A percentile compares a stretch with the other conserved stretches of the same genome.
Conservation (phyloP, 35 echinoderm and acorn worm genomes). For the Heliocidaris tuberculata region DNA sequence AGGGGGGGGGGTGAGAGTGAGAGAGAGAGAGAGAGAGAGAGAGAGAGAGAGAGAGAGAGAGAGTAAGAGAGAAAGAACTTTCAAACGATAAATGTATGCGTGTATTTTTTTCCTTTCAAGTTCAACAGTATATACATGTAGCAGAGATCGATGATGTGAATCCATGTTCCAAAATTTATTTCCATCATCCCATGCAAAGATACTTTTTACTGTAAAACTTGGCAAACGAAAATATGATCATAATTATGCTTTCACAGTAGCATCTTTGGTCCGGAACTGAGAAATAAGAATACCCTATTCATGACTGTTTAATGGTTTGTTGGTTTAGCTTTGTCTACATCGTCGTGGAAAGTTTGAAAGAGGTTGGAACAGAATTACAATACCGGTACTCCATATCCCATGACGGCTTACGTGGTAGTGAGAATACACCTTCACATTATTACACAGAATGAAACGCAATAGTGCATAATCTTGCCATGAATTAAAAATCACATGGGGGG, state of each 20-base stretch:
- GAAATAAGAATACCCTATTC: background rate
- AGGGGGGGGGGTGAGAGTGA: no score
- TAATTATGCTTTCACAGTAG: background rate
- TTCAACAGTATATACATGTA: background rate
- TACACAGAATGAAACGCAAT: background rate
- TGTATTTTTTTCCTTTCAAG: background rate
- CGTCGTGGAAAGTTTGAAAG: background rate
- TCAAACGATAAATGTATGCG: background rate
- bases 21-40: no score
- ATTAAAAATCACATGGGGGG: background rate
- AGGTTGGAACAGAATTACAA: no score
- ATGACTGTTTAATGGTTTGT: background rate
- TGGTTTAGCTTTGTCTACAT: background rate
- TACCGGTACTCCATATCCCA: no score
- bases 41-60: background rate
- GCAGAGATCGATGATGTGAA: background rate
- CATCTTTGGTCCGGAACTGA: background rate
- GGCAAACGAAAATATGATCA: background rate
- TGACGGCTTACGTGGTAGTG: no score
- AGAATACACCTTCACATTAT: background rate
- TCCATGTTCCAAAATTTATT: background rate
- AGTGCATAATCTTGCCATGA: background rate
- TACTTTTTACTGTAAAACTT: background rate
- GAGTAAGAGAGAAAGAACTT: background rate
- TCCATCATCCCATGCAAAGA: background rate